Percentiles rank a stretch among this genome's conserved stretches.
Evolutionary conservation across 2,113 vertebrate genomes (phyloP).

Genomic region (Pyrgilauda ruficollis): DNA sequence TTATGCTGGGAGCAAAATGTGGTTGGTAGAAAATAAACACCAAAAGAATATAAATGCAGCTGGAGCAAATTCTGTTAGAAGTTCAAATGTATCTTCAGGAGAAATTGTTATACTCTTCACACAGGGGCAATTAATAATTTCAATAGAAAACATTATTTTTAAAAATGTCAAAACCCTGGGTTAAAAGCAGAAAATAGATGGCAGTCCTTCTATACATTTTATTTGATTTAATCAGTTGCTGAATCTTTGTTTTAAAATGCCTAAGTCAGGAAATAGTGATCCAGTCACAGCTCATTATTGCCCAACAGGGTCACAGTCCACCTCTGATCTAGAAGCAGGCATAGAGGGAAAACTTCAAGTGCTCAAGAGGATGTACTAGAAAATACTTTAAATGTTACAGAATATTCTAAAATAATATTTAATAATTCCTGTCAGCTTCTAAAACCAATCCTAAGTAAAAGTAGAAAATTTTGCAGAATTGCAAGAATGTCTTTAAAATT

Average conservation of each 20-base stretch:
- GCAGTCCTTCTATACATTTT: background rate
- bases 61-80: background rate
- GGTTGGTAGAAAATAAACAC: background rate
- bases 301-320: background rate
- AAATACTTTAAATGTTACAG: background rate
- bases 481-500: background rate
- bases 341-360: background rate
- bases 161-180: background rate
- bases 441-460: background rate
- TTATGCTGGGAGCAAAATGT: background rate
- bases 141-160: background rate
- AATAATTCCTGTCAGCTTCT: background rate
- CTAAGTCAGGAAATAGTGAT: background rate
- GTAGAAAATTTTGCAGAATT: background rate
- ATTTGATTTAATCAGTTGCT: background rate
- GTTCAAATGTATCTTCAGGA: background rate
- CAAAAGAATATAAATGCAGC: background rate
- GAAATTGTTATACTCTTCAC: background rate
- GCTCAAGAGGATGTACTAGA: background rate
- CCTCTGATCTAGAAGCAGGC: background rate
- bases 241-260: constrained; percentile 22
- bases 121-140: background rate
- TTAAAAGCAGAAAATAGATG: background rate
- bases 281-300: constrained; percentile 12
- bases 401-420: background rate